phyloP scores from a whole-genome alignment of 2,797 vertebrate species.

The Ateles fusciceps region DNA sequence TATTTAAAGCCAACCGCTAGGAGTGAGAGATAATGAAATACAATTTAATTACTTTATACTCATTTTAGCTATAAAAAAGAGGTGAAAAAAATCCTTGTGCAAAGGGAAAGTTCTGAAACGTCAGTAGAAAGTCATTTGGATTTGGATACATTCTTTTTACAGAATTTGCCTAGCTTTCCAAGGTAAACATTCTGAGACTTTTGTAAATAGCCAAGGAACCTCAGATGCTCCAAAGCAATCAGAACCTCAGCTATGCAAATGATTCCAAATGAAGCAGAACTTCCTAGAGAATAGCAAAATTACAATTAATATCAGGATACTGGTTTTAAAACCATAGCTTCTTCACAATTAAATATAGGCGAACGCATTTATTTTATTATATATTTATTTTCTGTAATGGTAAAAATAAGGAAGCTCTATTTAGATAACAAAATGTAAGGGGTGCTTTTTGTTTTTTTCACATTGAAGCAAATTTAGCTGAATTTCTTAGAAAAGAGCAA shows the following conservation, averaged over 20 bases:
- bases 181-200: slow-evolving; percentile 57
- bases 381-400: background rate
- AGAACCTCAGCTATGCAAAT: slow-evolving; percentile 31
- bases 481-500: background rate
- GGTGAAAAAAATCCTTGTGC: background rate
- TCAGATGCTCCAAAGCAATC: slow-evolving; percentile 42
- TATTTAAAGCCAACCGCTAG: slow-evolving; percentile 9
- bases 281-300: background rate
- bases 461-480: background rate
- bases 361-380: background rate
- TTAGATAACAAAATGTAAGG: background rate
- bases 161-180: background rate
- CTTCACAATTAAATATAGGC: background rate
- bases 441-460: background rate
- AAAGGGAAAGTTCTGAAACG: slow-evolving; percentile 11
- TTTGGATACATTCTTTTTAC: background rate
- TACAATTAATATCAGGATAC: background rate
- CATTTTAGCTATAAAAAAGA: background rate
- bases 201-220: slow-evolving; percentile 60
- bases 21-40: slow-evolving; percentile 25
- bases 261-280: background rate
- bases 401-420: background rate
- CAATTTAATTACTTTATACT: slow-evolving; percentile 19
- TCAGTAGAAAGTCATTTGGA: slow-evolving; percentile 40
- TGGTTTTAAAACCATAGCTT: background rate